These are phyloP conservation scores for Dicranocentrus wangi DNA, from an alignment of 2,888 invertebrate genomes.

Conservation along the genomic window DNA sequence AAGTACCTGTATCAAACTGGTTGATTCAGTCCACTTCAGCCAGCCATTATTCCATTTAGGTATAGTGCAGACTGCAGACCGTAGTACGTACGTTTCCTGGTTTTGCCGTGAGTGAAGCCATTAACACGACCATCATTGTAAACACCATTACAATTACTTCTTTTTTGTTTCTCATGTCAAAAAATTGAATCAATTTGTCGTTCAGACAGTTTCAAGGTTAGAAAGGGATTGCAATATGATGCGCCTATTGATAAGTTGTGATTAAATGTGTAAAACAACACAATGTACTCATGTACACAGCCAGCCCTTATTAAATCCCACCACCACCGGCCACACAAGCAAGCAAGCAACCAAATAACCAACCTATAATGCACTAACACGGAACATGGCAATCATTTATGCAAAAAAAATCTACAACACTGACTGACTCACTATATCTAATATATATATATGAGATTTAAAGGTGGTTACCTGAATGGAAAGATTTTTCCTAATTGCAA, in stretches of 20 bases:
- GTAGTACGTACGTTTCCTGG: conserved; percentile 51
- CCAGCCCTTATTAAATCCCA: too few species aligned
- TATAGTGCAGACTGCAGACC: too few species aligned
- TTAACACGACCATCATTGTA: conserved; percentile 45
- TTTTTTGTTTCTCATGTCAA: conserved; percentile 48
- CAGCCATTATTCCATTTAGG: too few species aligned
- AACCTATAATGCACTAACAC: too few species aligned
- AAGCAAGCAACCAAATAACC: too few species aligned
- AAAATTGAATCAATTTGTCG: conserved; percentile 50
- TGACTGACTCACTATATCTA: neutral
- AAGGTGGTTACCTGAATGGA: too few species aligned
- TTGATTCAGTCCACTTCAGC: too few species aligned
- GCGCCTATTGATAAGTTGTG: conserved; percentile 45
- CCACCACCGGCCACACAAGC: too few species aligned
- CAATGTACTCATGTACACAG: too few species aligned
- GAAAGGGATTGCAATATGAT: conserved; percentile 48
- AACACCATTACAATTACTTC: conserved; percentile 5
- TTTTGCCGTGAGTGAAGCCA: conserved; percentile 36
- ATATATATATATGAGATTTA: too few species aligned
- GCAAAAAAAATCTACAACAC: neutral
- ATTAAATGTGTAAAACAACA: conserved; percentile 22
- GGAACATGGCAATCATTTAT: conserved; percentile 6
- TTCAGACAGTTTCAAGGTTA: conserved; percentile 54
- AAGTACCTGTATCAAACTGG: too few species aligned
- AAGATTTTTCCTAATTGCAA: conserved; percentile 55